These are phyloP conservation scores for Saguinus imperator DNA, from an alignment of 2,113 vertebrate genomes.

Conservation along the genomic window DNA sequence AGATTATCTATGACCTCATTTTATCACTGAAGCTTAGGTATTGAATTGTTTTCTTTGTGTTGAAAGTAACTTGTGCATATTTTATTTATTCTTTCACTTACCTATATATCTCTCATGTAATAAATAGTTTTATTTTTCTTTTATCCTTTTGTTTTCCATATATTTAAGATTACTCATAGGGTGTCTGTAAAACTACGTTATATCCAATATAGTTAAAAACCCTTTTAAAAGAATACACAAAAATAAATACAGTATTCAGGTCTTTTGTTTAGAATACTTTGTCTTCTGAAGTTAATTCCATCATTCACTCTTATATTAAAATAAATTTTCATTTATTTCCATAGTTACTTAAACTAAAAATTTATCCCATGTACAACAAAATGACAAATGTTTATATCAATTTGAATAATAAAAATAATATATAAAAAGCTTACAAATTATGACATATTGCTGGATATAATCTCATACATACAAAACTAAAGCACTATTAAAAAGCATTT, in stretches of 20 bases:
- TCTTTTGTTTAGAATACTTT: not conserved
- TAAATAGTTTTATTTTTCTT: slow-evolving; percentile 38
- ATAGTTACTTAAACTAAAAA: slow-evolving; percentile 39
- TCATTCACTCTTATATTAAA: slow-evolving; percentile 46
- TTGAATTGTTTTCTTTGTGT: slow-evolving; percentile 41
- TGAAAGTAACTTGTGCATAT: slow-evolving; percentile 11
- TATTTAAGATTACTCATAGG: slow-evolving; percentile 32
- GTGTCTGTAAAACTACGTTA: slow-evolving; percentile 63
- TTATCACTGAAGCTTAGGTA: slow-evolving; percentile 9
- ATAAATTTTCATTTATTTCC: slow-evolving; percentile 36
- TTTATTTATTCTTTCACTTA: slow-evolving; percentile 36
- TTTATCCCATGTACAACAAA: not conserved
- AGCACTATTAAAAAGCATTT: slow-evolving; percentile 1
- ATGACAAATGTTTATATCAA: not conserved
- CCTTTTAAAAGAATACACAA: not conserved
- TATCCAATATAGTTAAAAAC: not conserved
- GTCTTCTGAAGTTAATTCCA: not conserved
- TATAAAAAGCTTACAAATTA: not conserved
- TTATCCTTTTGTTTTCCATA: slow-evolving; percentile 56
- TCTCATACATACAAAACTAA: not conserved
- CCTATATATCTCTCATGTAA: not conserved
- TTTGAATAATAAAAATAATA: slow-evolving; percentile 9
- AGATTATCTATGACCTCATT: slow-evolving; percentile 12
- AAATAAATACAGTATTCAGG: not conserved
- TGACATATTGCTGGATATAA: not conserved